Base-by-base conservation (phyloP, 1,140 invertebrate species). In the Drosophila serrata region DNA sequence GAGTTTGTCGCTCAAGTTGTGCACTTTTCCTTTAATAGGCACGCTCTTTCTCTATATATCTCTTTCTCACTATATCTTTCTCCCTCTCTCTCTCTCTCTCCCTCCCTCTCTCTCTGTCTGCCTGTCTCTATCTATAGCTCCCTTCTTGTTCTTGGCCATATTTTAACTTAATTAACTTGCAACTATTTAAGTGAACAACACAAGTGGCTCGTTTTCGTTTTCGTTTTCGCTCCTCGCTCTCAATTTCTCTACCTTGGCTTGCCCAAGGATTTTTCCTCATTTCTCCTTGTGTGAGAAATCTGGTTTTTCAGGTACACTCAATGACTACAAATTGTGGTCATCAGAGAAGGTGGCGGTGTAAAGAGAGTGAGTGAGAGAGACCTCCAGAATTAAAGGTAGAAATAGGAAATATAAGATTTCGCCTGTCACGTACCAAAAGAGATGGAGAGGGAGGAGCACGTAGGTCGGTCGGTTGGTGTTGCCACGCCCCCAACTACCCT, bases 121-220 rank as follows among this genome's bases (percentile, higher is more conserved):
- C 13, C 37, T 24, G 4, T 37, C 4, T 15, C 7, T 40, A 15
- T 37, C n/a, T 33, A 6, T 15, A 11, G 17, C 6, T 17, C 8
- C n/a, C 11, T 40, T 15, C 33, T 27, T 19, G 9, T 11, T 39
- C 51, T 19, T 64, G 79, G 79, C 63, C 55, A 82, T 82, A 82
- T 82, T 82, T 82, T 82, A 82, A 79, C 79, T 82, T 82, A 82
- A 82, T 82, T 82, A 82, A 82, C 80, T 82, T 82, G 80, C 80
- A 82, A 82, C 80, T 82, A 78, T 82, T 82, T 82, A 82, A 82
- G 81, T 82, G 80, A 73, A 78, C 80, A 82, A 75, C 78, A 80
- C 76, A 80, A 80, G 79, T 76, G 74, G 79, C 79, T 77, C 73
- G 61, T 65, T 81, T 59, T 72, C 65, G 33, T 76, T 67, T 65